These are phyloP conservation scores for Hetaerina titia DNA, from an alignment of 2,888 invertebrate species.

Conservation along the genomic window DNA sequence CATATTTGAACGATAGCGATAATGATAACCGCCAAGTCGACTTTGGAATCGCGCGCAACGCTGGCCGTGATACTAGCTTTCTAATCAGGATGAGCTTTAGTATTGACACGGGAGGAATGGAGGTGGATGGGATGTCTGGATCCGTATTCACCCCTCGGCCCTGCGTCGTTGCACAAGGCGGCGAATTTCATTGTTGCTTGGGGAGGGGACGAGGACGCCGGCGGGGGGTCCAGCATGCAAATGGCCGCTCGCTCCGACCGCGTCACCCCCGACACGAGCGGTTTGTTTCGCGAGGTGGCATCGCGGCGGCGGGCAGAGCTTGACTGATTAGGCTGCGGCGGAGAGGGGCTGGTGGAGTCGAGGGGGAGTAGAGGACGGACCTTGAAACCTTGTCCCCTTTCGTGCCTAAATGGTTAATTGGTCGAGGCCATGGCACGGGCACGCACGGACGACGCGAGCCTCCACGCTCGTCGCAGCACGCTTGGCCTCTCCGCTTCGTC, in stretches of 20 bases:
- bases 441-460: neutral
- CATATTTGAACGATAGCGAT: too few species aligned
- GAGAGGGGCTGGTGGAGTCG: neutral
- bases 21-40: too few species aligned
- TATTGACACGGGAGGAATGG: neutral
- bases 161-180: neutral
- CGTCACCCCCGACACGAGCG: neutral
- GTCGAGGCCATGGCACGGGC: slow-evolving; percentile 32
- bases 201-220: neutral
- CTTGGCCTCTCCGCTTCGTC: neutral
- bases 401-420: slow-evolving; percentile 66
- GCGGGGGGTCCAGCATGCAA: neutral
- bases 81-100: too few species aligned
- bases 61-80: too few species aligned
- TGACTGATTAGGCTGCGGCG: neutral
- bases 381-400: slow-evolving; percentile 58
- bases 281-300: too few species aligned
- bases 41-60: too few species aligned
- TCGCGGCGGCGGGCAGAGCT: neutral
- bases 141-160: neutral
- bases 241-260: neutral
- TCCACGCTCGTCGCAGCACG: neutral
- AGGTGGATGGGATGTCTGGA: neutral
- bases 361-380: neutral
- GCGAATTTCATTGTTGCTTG: neutral